Evolutionary conservation across 2,797 vertebrate genomes (phyloP), one percentile per base, ranked within the genome.

Genomic region (Coregonus suidteri): DNA sequence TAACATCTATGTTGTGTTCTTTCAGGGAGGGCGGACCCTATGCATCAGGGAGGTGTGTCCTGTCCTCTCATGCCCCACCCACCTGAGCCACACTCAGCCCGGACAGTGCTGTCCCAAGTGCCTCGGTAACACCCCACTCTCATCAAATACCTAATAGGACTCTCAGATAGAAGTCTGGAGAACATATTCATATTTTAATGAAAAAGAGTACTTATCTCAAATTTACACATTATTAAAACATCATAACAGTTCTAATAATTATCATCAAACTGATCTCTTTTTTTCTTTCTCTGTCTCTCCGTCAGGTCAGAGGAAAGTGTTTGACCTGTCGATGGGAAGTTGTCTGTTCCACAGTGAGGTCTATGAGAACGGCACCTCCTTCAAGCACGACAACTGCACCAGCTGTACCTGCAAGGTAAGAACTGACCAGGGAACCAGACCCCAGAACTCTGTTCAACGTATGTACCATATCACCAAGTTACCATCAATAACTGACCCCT

Each of bases 61-160:
- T 66, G 96, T 99, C 84, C 96, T 99, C 0, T 99, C 98, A 37
- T 99, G 98, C 88, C 98, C 98, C 20, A 92, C 95, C 88, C 95
- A 98, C 83, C 97, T 99, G 86, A 98, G 94, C 89, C 98, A 98
- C 79, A 94, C 92, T 68, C 95, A 91, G 15, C 84, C 95, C 1
- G 97, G 96, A 88, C 95, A 98, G 73, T 99, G 98, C 90, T 99
- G 98, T 78, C 96, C 98, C n/a, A n/a, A n/a, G 85, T 99, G 98
- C 85, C 92, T 96, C 75, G 98, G 98, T 99, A 93, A 95, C 20
- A 51, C 64, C 3, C 25, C 11, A 3, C 6, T 31, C 64, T 65
- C 9, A 25, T 31, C 7, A 65, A 65, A 25, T 65, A 15, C 20
- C 64, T 65, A 2, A 65, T 5, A n/a, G 64, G n/a, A 65, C 18